Percentiles rank a stretch among this genome's conserved stretches.
Conservation (phyloP, 2,797 vertebrate genomes). For the Mus spretus region DNA sequence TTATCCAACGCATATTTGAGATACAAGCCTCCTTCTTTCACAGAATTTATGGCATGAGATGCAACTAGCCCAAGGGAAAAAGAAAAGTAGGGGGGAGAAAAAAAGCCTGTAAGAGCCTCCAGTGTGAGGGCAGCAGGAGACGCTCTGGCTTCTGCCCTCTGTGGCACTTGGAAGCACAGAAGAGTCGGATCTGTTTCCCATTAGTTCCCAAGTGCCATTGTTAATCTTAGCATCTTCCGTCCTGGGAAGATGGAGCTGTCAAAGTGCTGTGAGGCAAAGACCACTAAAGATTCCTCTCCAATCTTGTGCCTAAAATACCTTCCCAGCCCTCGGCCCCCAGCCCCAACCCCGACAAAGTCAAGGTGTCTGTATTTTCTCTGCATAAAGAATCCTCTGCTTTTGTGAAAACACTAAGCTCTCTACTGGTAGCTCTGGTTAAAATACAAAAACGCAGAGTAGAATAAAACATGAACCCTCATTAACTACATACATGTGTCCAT, state of each 20-base stretch:
- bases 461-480: neutral
- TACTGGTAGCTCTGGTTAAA: constrained; percentile 6
- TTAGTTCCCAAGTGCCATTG: constrained; percentile 5
- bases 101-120: neutral
- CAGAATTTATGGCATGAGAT: constrained; percentile 7
- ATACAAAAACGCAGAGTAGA: neutral
- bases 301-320: constrained; percentile 7
- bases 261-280: neutral
- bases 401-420: constrained; percentile 13
- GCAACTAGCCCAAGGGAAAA: constrained; percentile 3
- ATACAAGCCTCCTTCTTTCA: constrained; percentile 18
- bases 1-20: neutral
- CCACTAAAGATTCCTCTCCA: neutral
- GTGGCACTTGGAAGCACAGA: neutral
- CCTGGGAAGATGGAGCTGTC: neutral
- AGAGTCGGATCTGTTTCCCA: constrained; percentile 55
- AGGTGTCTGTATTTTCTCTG: neutral
- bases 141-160: neutral
- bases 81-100: accelerated
- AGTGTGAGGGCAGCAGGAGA: neutral
- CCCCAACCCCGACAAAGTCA: neutral
- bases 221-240: constrained; percentile 33
- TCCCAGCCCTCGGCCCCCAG: neutral
- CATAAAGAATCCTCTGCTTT: constrained; percentile 11
- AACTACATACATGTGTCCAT: neutral